A percentile compares a stretch with the other conserved stretches of the same genome.
These are phyloP conservation scores for Enteromius anoplus DNA, from an alignment of 2,797 vertebrate genomes.

Conservation along the genomic window DNA sequence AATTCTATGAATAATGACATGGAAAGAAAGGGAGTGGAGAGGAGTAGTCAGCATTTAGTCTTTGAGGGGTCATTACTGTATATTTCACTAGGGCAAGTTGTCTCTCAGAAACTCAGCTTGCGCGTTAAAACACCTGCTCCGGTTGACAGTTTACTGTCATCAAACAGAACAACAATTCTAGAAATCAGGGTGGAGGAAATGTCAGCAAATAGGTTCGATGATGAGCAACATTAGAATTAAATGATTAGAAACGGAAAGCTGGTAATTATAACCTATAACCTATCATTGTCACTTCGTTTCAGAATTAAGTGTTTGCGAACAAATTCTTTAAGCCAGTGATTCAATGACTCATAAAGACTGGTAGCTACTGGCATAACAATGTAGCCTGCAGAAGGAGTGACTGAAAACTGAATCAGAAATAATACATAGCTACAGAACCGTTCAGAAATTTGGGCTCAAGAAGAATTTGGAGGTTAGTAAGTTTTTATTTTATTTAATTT, in stretches of 20 bases:
- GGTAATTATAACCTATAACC: too few relatives aligned
- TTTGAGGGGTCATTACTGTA: conserved; percentile 4
- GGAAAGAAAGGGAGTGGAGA: background rate
- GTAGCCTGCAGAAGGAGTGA: background rate
- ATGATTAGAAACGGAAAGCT: background rate
- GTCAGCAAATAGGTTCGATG: background rate
- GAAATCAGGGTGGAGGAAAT: background rate
- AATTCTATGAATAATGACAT: conserved; percentile 19
- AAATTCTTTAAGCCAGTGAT: background rate
- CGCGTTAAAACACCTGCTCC: conserved; percentile 28
- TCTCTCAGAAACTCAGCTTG: conserved; percentile 12
- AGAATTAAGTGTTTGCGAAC: background rate
- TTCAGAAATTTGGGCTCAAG: background rate
- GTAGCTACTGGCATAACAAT: background rate
- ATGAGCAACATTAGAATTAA: background rate
- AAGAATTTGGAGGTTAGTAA: background rate
- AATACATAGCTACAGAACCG: background rate
- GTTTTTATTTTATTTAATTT: background rate
- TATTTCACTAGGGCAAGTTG: conserved; percentile 20
- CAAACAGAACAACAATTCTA: background rate
- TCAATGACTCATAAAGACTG: background rate
- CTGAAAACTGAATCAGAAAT: background rate
- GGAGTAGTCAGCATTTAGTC: conserved; percentile 7
- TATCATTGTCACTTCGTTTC: background rate
- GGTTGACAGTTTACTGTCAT: background rate